Evolutionary conservation across 2,113 vertebrate genomes (phyloP), one percentile per base, ranked within the genome.

Genomic region (Mola mola): DNA sequence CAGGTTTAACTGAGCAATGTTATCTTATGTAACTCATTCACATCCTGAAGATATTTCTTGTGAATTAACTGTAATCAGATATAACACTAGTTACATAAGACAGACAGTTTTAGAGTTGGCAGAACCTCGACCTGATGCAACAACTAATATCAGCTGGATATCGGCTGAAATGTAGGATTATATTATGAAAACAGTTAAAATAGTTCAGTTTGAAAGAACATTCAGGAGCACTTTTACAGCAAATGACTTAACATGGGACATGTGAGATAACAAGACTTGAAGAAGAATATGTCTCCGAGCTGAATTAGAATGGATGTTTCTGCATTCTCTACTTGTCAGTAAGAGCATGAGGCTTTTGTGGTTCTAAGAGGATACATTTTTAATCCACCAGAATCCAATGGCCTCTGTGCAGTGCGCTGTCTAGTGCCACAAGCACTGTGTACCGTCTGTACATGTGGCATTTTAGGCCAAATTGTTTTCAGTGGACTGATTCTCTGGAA

Each of bases 61-160:
- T 50, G 46, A 71, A 68, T 47, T 51, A 36, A 43, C 56, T 72
- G 41, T 59, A 64, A 67, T 67, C 69, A 67, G 53, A 83, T 66
- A 37, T 58, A 46, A 59, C 37, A 82, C 83, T 61, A 77, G 42
- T 84, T 83, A 69, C 38, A 47, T 87, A 83, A 85, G 15, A 63
- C 9, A 6, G 48, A 8, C 26, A 43, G 56, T 25, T 75, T 63
- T 38, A 36, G n/a, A 46, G 52, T 16, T 48, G 33, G n/a, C 29
- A 46, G 17, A 59, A 5, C 34, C 41, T 41, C 55, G 40, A 37
- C 34, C 48, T 42, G 52, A 78, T 53, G 46, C 34, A 61, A 61
- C 66, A 58, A 51, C 53, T 24, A 62, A 28, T 10, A 15, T n/a
- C n/a, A n/a, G 8, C 36, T 24, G 53, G 57, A 49, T 41, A 59